Evolutionary conservation across 2,113 vertebrate genomes (phyloP).

Genomic region (Oryzias celebensis): DNA sequence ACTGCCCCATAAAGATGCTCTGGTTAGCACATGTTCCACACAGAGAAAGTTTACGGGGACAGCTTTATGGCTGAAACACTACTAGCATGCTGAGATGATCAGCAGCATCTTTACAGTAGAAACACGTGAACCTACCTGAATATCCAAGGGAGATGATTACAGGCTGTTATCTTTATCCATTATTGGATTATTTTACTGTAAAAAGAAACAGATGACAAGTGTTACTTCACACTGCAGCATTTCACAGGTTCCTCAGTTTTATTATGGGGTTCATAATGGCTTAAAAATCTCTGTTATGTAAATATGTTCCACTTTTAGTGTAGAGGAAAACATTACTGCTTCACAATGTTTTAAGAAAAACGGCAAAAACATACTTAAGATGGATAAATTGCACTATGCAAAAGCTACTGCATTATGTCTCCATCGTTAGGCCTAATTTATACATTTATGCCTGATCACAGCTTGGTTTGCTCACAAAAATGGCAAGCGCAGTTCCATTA

Average conservation of each 20-base stretch:
- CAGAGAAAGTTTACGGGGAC: constrained; percentile 22
- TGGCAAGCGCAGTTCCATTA: constrained; percentile 46
- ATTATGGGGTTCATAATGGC: not conserved
- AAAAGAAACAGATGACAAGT: constrained; percentile 37
- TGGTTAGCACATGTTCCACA: constrained; percentile 7
- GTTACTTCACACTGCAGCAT: constrained; percentile 38
- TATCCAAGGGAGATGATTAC: constrained; percentile 35
- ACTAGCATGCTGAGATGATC: constrained; percentile 25
- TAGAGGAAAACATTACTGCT: too few relatives aligned
- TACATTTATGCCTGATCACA: constrained; percentile 43
- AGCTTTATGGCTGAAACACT: constrained; percentile 23
- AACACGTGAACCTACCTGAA: constrained; percentile 57
- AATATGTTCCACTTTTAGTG: too few relatives aligned
- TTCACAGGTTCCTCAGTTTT: not conserved
- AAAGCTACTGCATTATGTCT: constrained; percentile 30
- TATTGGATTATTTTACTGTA: constrained; percentile 50
- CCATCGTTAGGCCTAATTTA: constrained; percentile 28
- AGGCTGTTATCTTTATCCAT: constrained; percentile 48
- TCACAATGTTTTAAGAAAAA: constrained; percentile 5
- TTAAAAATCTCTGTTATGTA: too few relatives aligned
- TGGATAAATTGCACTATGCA: constrained; percentile 40
- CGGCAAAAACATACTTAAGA: constrained; percentile 33
- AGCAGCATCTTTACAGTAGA: constrained; percentile 15
- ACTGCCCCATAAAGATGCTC: constrained; percentile 4
- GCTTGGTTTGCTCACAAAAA: constrained; percentile 33